These are phyloP conservation scores for Aurelia sp. DNA, from an alignment of 30 jellyfish, hydroid and myxozoan species.

Conservation along the genomic window DNA sequence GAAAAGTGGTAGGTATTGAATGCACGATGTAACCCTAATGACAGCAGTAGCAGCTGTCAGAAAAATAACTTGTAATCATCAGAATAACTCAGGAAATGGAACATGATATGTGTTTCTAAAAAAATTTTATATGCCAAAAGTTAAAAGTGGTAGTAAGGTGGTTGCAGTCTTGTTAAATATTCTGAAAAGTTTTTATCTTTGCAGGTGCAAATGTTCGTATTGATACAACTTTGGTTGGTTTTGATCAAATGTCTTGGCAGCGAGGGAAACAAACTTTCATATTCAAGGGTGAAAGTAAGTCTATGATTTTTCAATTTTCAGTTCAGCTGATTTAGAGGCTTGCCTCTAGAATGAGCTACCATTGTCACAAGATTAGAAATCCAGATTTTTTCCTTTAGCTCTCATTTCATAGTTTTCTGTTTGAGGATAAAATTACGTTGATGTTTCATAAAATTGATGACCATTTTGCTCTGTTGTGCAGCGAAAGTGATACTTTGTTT, in stretches of 20 bases:
- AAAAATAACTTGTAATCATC: too few relatives aligned
- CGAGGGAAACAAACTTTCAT: constrained; percentile 94
- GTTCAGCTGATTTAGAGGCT: too few relatives aligned
- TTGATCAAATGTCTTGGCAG: constrained; percentile 99
- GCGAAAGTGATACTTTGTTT: not conserved
- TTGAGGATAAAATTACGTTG: not conserved
- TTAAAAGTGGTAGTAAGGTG: too few relatives aligned
- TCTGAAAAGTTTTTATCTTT: not conserved
- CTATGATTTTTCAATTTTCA: not conserved
- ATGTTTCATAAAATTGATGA: too few relatives aligned
- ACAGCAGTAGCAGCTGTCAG: not conserved
- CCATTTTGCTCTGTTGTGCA: not conserved
- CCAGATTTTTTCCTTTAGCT: too few relatives aligned
- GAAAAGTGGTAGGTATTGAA: constrained; percentile 86
- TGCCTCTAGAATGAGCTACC: too few relatives aligned
- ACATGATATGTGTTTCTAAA: too few relatives aligned
- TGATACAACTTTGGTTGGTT: constrained; percentile 95
- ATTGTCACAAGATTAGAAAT: too few relatives aligned
- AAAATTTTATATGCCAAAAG: too few relatives aligned
- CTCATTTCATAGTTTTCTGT: not conserved
- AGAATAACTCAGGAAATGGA: too few relatives aligned
- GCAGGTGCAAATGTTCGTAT: constrained; percentile 95
- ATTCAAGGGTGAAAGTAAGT: constrained; percentile 95
- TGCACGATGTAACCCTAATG: not conserved
- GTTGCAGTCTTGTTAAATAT: too few relatives aligned